Base-by-base conservation (phyloP, 64 coral and sea anemone species). In the Platygyra sinensis region DNA sequence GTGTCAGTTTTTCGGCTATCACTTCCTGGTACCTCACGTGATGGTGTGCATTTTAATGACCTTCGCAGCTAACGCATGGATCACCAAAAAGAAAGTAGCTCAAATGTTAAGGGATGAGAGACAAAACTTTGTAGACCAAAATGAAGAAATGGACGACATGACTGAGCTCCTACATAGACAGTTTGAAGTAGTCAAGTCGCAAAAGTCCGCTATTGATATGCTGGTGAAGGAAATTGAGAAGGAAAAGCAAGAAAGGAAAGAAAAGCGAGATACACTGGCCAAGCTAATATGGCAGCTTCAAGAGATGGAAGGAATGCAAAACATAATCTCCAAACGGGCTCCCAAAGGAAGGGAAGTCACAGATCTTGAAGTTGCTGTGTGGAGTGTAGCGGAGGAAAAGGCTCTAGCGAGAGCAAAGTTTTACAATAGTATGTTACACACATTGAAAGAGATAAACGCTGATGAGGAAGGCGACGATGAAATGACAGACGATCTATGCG, bases 231-330 rank as follows among this genome's bases (percentile, higher is more conserved):
- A 97, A 49, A 93, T 97, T 60, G 95, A 97, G 30, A 90, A 97
- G 64, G 95, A 94, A 79, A 87, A 94, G 7, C 76, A 94, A 28
- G 93, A 82, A 73, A 93, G 91, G 42, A 97, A 90, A 30, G 83
- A 72, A 30, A 97, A 97, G 50, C 57, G 87, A 74, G 80, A 86
- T 51, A 90, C 92, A 55, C 81, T 97, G 20, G 95, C 95, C 14
- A 97, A 97, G 73, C 39, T 97, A 52, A 91, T 97, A 38, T 87
- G 91, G 88, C 87, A 97, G 64, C 62, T 97, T 9, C 91, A 97
- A 88, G 95, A 97, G 82, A 75, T 97, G 50, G 95, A 97, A 54
- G 95, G 87, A 28, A 91, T 97, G 95, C 89, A 88, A 55, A 76
- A 46, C 50, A 89, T 89, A 9, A 94, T 97, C 28, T 85, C 88